Evolutionary conservation across 2,888 invertebrate species (phyloP).

Genomic region (Drosophila sordidula): DNA sequence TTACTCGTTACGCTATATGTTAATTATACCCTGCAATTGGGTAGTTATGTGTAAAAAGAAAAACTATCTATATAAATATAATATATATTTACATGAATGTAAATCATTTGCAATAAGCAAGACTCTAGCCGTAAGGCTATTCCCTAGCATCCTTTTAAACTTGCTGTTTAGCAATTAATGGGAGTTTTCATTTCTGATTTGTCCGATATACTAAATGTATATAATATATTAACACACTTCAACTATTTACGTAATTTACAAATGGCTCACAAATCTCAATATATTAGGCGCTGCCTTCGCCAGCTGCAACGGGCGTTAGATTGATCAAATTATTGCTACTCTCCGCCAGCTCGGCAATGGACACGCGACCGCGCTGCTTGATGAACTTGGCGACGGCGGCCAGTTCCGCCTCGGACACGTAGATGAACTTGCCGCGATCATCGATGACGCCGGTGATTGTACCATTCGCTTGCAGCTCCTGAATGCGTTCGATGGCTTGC

Average conservation of each 20-base stretch:
- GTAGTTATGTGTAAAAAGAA: conserved; percentile 4
- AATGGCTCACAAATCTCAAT: conserved; percentile 49
- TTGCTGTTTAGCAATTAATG: too few relatives aligned
- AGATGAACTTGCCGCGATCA: conserved; percentile 99
- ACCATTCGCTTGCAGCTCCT: conserved; percentile 92
- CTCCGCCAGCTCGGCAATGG: conserved; percentile 96
- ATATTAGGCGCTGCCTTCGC: conserved; percentile 42
- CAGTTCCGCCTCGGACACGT: conserved; percentile 95
- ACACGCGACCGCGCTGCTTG: conserved; percentile 96
- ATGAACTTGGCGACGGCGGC: conserved; percentile 98
- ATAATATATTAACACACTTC: conserved; percentile 51
- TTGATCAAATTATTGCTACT: conserved; percentile 97
- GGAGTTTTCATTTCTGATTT: not conserved
- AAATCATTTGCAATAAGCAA: too few relatives aligned
- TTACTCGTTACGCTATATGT: not conserved
- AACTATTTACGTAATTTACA: conserved; percentile 52
- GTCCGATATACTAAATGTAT: conserved; percentile 27
- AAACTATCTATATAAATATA: conserved; percentile 15
- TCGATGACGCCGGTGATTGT: conserved; percentile 98
- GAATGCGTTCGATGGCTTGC: conserved; percentile 93
- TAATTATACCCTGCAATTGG: conserved; percentile 12
- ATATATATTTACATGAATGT: not conserved
- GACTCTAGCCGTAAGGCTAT: too few relatives aligned
- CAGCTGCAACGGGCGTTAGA: conserved; percentile 87
- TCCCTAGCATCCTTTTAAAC: too few relatives aligned